These are phyloP conservation scores for Tolmerus cingulatus DNA, from an alignment of 2,888 invertebrate species.

Conservation along the genomic window DNA sequence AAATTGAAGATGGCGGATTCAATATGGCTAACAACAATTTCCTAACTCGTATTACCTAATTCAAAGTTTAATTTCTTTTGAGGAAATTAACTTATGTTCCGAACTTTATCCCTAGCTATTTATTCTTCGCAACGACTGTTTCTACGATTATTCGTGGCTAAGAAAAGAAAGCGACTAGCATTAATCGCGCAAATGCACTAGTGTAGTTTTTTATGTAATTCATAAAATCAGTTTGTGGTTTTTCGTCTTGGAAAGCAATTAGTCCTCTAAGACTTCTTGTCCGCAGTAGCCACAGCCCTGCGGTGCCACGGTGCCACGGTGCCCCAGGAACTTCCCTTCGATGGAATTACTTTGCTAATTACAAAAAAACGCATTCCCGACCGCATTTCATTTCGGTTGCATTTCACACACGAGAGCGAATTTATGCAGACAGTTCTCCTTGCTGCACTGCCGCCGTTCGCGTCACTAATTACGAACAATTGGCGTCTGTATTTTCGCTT, in stretches of 20 bases:
- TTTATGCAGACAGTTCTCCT: slow-evolving; percentile 7
- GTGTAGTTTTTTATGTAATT: background rate
- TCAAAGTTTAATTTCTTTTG: too few relatives aligned
- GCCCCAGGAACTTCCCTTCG: background rate
- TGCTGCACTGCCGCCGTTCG: slow-evolving; percentile 2
- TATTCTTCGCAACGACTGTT: background rate
- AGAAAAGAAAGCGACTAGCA: background rate
- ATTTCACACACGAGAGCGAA: background rate
- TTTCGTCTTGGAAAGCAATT: background rate
- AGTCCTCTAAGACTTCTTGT: background rate
- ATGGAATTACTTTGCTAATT: background rate
- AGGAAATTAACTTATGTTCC: too few relatives aligned
- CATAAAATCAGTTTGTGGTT: background rate
- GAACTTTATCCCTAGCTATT: too few relatives aligned
- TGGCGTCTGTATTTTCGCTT: background rate
- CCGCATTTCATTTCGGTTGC: slow-evolving; percentile 25
- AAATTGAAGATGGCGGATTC: too few relatives aligned
- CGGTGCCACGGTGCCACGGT: background rate
- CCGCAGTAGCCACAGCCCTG: background rate
- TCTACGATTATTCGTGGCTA: background rate
- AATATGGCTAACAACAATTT: too few relatives aligned
- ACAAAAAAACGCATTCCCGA: slow-evolving; percentile 14
- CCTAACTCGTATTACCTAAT: too few relatives aligned
- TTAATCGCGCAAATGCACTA: background rate
- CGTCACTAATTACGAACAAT: slow-evolving; percentile 31